phyloP scores from a whole-genome alignment of 2,888 invertebrate genomes.

The Synergus japonicus region DNA sequence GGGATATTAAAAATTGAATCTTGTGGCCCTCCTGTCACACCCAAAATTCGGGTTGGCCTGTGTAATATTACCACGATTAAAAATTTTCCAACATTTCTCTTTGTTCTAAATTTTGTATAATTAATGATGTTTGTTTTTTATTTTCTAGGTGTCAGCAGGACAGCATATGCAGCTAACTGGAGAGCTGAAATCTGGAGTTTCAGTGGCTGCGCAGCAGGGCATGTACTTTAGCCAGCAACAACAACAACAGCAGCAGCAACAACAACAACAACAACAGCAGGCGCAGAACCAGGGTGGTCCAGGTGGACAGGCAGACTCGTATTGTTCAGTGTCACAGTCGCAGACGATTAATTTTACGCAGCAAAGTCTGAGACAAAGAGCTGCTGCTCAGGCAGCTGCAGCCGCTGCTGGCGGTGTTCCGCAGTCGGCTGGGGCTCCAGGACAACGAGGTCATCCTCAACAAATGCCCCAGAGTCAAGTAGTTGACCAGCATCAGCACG shows the following conservation, averaged over 20 bases:
- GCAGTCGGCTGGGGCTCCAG: constrained; percentile 65
- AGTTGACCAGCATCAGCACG: constrained; percentile 81
- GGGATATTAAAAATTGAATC: no score
- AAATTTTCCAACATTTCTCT: neutral
- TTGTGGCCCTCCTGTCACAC: no score
- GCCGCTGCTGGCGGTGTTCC: constrained; percentile 73
- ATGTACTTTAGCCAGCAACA: constrained; percentile 82
- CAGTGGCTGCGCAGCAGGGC: constrained; percentile 91
- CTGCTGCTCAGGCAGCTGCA: constrained; percentile 76
- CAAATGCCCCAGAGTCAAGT: constrained; percentile 70
- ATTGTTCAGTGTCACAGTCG: constrained; percentile 87
- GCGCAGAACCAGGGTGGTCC: constrained; percentile 63
- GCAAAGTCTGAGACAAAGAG: constrained; percentile 82
- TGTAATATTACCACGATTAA: neutral
- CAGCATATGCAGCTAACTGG: constrained; percentile 90
- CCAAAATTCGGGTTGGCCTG: no score
- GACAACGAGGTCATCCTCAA: constrained; percentile 68
- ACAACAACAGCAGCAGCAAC: no score
- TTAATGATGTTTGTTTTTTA: neutral
- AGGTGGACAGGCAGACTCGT: constrained; percentile 79
- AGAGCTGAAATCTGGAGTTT: constrained; percentile 85
- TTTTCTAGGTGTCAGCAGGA: constrained; percentile 88
- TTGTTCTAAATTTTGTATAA: neutral
- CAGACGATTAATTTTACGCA: constrained; percentile 93
- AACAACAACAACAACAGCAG: constrained; percentile 59